Evolutionary conservation across 2,113 vertebrate genomes (phyloP).

Genomic region (Takifugu bimaculatus): DNA sequence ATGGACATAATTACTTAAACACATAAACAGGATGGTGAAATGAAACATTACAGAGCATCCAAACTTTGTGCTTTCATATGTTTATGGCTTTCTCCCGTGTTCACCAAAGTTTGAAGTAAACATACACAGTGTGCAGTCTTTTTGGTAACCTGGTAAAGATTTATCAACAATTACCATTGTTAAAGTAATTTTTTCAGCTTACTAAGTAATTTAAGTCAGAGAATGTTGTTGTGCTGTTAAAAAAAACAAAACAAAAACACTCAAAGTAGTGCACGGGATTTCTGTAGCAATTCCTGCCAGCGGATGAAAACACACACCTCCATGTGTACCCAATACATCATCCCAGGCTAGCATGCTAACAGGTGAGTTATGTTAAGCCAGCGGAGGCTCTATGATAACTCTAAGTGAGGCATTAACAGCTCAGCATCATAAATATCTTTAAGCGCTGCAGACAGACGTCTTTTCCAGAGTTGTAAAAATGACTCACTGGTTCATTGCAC

Average conservation of each 20-base stretch:
- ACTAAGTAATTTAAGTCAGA: too few relatives aligned
- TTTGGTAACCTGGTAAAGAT: constrained; percentile 29
- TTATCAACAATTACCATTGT: constrained; percentile 1
- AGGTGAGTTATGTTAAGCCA: not conserved
- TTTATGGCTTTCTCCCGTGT: constrained; percentile 38
- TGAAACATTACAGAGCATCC: constrained; percentile 13
- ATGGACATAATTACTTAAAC: constrained; percentile 39
- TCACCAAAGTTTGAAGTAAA: constrained; percentile 36
- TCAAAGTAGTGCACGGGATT: too few relatives aligned
- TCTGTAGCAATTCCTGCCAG: too few relatives aligned
- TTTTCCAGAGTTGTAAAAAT: constrained; percentile 1
- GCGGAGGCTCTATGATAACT: not conserved
- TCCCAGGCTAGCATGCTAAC: not conserved
- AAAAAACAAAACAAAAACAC: too few relatives aligned
- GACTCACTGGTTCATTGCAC: not conserved
- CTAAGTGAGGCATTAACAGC: constrained; percentile 3
- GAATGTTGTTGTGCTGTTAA: too few relatives aligned
- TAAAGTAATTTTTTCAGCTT: not conserved
- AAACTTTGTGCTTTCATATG: constrained; percentile 7
- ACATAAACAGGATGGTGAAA: constrained; percentile 51
- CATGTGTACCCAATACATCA: constrained; percentile 5
- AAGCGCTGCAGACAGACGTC: not conserved
- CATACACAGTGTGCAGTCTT: constrained; percentile 24
- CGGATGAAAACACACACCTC: not conserved
- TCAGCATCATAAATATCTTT: constrained; percentile 6